Base-by-base conservation (phyloP, 2,113 vertebrate genomes). In the Lepus timidus region DNA sequence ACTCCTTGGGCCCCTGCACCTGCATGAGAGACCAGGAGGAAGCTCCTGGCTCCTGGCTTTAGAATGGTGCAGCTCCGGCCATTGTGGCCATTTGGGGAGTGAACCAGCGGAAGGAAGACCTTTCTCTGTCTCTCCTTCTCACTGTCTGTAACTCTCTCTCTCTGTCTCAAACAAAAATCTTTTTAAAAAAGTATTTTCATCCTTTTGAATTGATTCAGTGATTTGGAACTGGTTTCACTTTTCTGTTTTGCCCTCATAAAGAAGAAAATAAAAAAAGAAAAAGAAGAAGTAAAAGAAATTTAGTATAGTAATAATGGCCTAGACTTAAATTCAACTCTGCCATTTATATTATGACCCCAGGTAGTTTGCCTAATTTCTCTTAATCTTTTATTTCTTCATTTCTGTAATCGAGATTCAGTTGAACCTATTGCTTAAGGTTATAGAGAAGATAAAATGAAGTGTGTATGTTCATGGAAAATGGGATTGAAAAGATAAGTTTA, bases 331-430 rank as follows among this genome's bases (percentile, higher is more conserved):
- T 76, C n/a, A 70, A 3, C 27, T 52, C 62, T 74, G 44, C 22
- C 55, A 68, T 84, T 89, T 44, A 89, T 49, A 39, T 27, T 76
- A 44, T 85, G 73, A 81, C 9, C 31, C 80, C n/a, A 61, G 27
- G 23, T 8, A 4, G 44, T 65, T 83, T 58, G 64, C n/a, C 58
- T 73, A 91, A 39, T 51, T 85, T 91, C 33, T 71, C 62, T 93
- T 94, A 75, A 88, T 20, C 55, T 19, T 58, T 58, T 58, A 58
- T 58, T 58, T 58, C 55, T 58, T 94, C n/a, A 51, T 90, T 76
- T 36, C 39, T 33, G 11, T 31, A 33, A 76, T 27, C 49, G n/a
- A 74, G 55, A 70, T 78, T 27, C 62, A 71, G 29, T 0, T 55
- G 44, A 90, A 75, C n/a, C 33, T 71, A 82, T 3, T 58, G 49